Base-by-base conservation (phyloP, 2,888 invertebrate species). In the Phortica okadai region DNA sequence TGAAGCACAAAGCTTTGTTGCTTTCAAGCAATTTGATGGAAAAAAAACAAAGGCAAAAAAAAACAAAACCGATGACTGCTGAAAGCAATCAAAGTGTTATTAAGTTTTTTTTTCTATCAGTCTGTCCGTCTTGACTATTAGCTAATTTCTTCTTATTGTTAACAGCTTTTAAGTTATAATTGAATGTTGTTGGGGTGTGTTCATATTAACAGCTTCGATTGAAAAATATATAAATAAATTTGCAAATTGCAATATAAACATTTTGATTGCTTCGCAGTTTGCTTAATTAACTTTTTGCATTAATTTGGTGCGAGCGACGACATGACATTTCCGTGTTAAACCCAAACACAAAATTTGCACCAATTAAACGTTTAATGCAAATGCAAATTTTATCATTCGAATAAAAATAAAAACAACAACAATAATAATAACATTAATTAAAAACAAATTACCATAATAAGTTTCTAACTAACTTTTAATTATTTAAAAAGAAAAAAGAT, bases 381-480 rank as follows among this genome's bases (percentile, higher is more conserved):
- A 62, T 62, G 25, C 62, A 33, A 33, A 33, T 33, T 33, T 33
- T 5, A 7, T 25, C 25, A 62, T 62, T 62, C 33, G 33, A 4
- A 2, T 33, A 1, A 33, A 33, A 33, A 33, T 33, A 70, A 14
- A 41, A n/a, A 41, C 10, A 21, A 16, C 21, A 45, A 70, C 70
- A 70, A 45, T 21, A 10, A 21, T 62, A 62, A 62, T 16, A 33
- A 54, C 41, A 44, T 50, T 73, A 80, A 78, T 64, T 76, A 79
- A 54, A 76, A 73, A 72, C 78, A 84, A 86, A 86, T 88, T 86
- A 83, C 82, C 80, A 80, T 87, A 80, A 84, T 87, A 80, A 85
- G 87, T 83, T 85, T 87, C 83, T 83, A 85, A 85, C 84, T 84
- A 82, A 78, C 76, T 81, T 88, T 86, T 86, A 86, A 89, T 89